Conservation (phyloP, 2,888 invertebrate species). For the Epirrita christyi region DNA sequence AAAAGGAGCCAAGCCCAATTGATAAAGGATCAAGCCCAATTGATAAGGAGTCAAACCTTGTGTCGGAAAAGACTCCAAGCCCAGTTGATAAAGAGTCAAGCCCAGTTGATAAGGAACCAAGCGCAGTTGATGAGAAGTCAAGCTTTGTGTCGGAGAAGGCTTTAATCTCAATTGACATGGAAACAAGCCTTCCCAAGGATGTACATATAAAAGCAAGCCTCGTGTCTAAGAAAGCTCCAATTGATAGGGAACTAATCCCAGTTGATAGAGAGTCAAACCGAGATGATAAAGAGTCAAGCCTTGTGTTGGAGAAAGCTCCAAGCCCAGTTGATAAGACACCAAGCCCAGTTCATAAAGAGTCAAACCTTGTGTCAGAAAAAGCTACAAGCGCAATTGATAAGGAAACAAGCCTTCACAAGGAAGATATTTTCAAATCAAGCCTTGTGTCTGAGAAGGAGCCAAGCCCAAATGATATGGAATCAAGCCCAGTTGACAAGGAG, state of each 20-base stretch:
- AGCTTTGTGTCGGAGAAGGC: constrained; percentile 25
- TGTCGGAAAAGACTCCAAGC: constrained; percentile 1
- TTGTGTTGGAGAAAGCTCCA: constrained; percentile 9
- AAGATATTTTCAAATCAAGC: constrained; percentile 4
- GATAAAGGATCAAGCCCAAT: constrained; percentile 29
- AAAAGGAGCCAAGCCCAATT: constrained; percentile 1
- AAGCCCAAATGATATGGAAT: constrained; percentile 18
- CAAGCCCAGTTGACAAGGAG: constrained; percentile 6
- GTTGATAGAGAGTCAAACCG: constrained; percentile 16
- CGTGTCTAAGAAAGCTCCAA: constrained; percentile 1
- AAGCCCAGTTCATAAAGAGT: background rate
- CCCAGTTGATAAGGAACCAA: background rate
- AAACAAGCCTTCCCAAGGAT: too few relatives aligned
- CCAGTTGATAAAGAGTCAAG: background rate
- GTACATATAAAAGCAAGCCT: too few relatives aligned
- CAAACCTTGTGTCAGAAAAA: constrained; percentile 22
- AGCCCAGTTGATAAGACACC: constrained; percentile 4
- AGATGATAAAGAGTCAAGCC: background rate
- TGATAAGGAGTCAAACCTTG: background rate
- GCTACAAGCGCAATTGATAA: constrained; percentile 15
- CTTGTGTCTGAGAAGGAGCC: constrained; percentile 1
- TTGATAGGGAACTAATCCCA: too few relatives aligned
- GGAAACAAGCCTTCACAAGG: too few relatives aligned
- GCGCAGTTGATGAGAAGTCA: background rate
- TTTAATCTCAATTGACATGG: background rate